Base-by-base conservation (phyloP, 1,140 invertebrate species). In the Ceratoteleas bidentatus region DNA sequence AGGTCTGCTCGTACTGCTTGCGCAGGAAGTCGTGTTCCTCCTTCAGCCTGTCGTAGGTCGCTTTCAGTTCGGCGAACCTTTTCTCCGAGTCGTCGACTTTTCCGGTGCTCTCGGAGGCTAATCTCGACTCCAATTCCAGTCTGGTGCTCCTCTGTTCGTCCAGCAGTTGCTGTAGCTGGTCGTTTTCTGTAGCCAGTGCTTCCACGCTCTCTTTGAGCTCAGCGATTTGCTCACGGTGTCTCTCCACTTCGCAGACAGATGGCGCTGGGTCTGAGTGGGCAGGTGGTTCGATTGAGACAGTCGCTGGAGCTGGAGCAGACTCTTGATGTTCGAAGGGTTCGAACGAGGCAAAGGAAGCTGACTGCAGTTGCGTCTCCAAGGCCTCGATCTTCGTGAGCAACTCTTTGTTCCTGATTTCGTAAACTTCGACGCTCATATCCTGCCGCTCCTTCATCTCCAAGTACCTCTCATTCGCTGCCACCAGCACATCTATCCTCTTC, bases 401-500 rank as follows among this genome's bases (percentile, higher is more conserved):
- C 86, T 95, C 94, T 77, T 94, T 93, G 83, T 94, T 95, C 84
- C 94, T 93, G 32, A 93, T 93, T 85, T 95, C 94, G 88, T 94
- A 94, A 78, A 95, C 92, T 78, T 95, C 93, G 0, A 92, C 83
- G 10, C 92, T 88, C 73, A 95, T 92, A 78, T 96, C 95, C 89
- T 96, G 94, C 70, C 94, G 94, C 87, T 97, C 96, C 90, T 96
- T 96, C 88, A 95, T 93, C 85, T 96, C 95, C 3, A 94, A 88
- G 80, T 96, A 93, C 54, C 94, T 93, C 40, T 96, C 95, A 86
- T 97, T 96, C 0, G 95, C 95, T 14, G 94, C 92, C 3, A 94
- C 94, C 8, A 97, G 88, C 6, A 96, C 93, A 76, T 96, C 96
- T 58, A 96, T 93, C 87, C 93, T 93, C 84, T 96, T 96, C 13